phyloP scores from a whole-genome alignment of 2,797 vertebrate genomes.

The Sebastes steindachneri region DNA sequence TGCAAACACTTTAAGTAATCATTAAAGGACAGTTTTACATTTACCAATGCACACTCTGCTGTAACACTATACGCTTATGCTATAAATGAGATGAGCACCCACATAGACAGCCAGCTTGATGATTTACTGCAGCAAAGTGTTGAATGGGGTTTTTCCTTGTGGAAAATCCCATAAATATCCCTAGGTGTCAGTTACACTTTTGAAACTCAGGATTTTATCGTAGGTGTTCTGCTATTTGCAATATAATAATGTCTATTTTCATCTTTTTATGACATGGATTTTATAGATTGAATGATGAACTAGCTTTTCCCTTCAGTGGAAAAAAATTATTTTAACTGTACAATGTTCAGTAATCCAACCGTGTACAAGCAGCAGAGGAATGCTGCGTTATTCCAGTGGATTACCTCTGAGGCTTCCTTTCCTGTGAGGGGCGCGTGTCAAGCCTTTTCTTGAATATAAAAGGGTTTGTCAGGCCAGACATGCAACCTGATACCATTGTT shows the following conservation, averaged over 20 bases:
- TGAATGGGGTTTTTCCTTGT: background rate
- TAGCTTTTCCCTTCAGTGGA: background rate
- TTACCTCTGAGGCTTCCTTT: constrained; percentile 40
- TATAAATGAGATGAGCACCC: constrained; percentile 5
- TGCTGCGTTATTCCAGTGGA: constrained; percentile 13
- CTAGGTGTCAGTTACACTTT: background rate
- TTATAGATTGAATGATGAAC: background rate
- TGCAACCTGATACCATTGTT: constrained; percentile 28
- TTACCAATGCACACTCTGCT: background rate
- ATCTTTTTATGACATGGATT: background rate
- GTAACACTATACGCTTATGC: background rate
- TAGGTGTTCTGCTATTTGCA: background rate
- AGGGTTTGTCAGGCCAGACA: constrained; percentile 29
- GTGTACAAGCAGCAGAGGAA: background rate
- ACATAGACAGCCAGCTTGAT: background rate
- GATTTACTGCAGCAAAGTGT: background rate
- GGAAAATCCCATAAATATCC: background rate
- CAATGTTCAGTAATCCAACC: background rate
- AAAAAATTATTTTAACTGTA: background rate
- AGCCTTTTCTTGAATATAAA: constrained; percentile 26
- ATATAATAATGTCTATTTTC: background rate
- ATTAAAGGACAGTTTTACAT: background rate
- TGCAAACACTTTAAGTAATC: background rate
- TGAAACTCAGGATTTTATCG: background rate
- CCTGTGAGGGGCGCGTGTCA: constrained; percentile 18